Evolutionary conservation across 2,797 vertebrate genomes (phyloP), one percentile per base, ranked within the genome.

Genomic region (Dicrostonyx torquatus): DNA sequence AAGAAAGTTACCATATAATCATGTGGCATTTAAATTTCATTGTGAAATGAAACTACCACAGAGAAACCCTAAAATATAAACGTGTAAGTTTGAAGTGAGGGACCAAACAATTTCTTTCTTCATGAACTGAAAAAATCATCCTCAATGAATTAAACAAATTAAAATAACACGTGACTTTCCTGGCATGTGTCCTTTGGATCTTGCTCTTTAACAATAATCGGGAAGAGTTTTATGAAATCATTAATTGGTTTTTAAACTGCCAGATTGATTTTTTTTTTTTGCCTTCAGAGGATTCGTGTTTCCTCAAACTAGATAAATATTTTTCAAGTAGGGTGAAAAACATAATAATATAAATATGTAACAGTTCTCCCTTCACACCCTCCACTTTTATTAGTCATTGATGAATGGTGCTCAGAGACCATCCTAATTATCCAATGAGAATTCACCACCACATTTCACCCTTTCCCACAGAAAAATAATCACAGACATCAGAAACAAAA

Each of bases 281-380:
- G 82, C 96, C 95, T 97, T 95, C 86, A 95, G 73, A 96, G 91
- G 91, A 96, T 77, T 97, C 72, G 95, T 95, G 94, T 97, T 96
- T 98, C 83, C 90, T 95, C 80, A 90, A 97, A 87, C 95, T 98
- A 97, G 97, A 98, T 96, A 98, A 98, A 97, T 97, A 97, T 97
- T 98, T 85, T 98, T 98, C 89, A 97, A 95, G 97, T 94, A 79
- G 77, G 2, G 89, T 97, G 97, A 98, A 98, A 90, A 94, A 14
- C 37, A 97, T 96, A 96, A 96, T 97, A 98, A 97, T 94, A 82
- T 96, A 98, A 98, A 96, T 95, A 90, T 87, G 97, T 94, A 95
- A 94, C 98, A 96, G 95, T 95, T 97, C 95, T 98, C 91, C 93
- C 43, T 96, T 92, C 79, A 97, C 95, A 97, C 97, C 89, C 96